Evolutionary conservation across 2,113 vertebrate species (phyloP).

Genomic region (Pterocles burchelli): DNA sequence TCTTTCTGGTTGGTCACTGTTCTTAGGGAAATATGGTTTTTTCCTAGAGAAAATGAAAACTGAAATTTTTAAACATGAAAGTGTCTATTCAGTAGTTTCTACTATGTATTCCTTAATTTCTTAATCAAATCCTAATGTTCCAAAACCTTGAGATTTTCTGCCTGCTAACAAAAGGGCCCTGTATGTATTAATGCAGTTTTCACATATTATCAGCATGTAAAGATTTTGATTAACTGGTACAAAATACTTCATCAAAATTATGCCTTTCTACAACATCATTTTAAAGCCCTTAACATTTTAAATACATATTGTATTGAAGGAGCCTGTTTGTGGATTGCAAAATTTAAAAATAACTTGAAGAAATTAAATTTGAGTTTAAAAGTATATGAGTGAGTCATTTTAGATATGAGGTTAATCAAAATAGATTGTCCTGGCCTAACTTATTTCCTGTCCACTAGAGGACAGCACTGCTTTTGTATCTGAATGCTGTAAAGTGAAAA

Average conservation of each 20-base stretch:
- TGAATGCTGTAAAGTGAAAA: slow-evolving; percentile 33
- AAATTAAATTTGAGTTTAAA: background rate
- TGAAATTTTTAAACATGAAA: background rate
- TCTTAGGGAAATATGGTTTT: background rate
- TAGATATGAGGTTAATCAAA: background rate
- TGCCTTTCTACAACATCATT: background rate
- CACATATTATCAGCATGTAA: background rate
- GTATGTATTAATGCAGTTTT: background rate
- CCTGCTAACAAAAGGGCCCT: background rate
- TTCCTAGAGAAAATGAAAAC: background rate
- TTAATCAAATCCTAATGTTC: background rate
- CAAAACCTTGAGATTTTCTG: background rate
- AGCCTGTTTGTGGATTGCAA: background rate
- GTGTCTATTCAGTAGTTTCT: background rate
- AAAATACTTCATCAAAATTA: background rate
- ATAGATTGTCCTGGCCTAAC: background rate
- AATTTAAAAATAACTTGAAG: background rate
- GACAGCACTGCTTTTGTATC: slow-evolving; percentile 90
- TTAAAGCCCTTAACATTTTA: background rate
- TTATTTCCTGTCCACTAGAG: slow-evolving; percentile 82
- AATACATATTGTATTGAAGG: background rate
- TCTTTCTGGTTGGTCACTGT: background rate
- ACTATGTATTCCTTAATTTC: background rate
- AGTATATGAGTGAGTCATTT: background rate
- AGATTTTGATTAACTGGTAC: background rate